Base-by-base conservation (phyloP, 1,140 invertebrate species). In the Helicoverpa armigera region DNA sequence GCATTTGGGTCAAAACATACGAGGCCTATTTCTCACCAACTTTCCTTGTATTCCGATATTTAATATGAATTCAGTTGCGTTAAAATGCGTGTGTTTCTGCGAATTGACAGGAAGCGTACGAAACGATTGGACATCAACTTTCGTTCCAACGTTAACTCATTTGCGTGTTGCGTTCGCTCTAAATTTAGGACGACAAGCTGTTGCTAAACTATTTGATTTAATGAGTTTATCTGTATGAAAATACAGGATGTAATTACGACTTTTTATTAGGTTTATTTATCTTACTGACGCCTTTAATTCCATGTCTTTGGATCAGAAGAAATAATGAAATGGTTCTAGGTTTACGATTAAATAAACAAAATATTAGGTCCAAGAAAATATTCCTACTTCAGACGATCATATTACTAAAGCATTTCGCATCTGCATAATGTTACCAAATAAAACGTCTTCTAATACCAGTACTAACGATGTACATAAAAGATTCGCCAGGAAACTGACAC, bases 71-170 rank as follows among this genome's bases (percentile, higher is more conserved):
- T 54, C 18, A 43, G 18, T 54, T 54, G 48, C 61, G 31, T 77
- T 63, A 77, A 65, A 67, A 53, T 77, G 51, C 48, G 29, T 51
- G 43, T 65, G 75, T 61, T 77, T 77, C 75, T 77, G 31, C 54
- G 78, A 80, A 80, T 35, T 13, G 54, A 61, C 78, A 80, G 78
- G 78, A 80, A 80, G 67, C 29, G 61, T 29, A 54, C 75, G 23
- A 35, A 35, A 67, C 75, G 50, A 77, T 77, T 65, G 23, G 50
- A 67, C 75, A 77, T 51, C 51, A 35, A 67, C 61, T 77, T 77
- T 43, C 48, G n/a, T 53, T 53, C 50, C 50, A 63, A 63, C 58
- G 50, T 54, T 67, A 77, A 67, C 61, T 51, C 61, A 77, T 65
- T 67, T 53, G 61, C 50, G 51, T 72, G 13, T 67, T 54, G 48